A percentile compares a stretch with the other conserved stretches of the same genome.
Evolutionary conservation across 2,113 vertebrate genomes (phyloP).

Genomic region (Ammodytes marinus): DNA sequence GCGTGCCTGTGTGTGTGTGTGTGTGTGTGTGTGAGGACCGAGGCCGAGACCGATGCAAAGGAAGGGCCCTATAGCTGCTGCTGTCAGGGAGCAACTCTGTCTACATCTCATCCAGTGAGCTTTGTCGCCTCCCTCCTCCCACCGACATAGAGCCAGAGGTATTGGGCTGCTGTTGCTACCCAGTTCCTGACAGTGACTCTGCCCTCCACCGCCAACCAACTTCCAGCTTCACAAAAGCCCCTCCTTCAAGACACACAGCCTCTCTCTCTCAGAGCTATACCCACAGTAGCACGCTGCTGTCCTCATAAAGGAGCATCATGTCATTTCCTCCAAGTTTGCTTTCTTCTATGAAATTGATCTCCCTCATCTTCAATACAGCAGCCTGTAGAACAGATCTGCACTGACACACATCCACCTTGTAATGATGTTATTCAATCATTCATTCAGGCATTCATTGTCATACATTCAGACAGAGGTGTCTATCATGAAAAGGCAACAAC

Average conservation of each 20-base stretch:
- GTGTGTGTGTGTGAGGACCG: slow-evolving; percentile 2
- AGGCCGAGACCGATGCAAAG: too few species aligned
- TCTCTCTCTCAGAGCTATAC: neutral
- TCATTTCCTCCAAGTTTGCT: neutral
- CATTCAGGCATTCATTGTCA: neutral
- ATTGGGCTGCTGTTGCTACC: slow-evolving; percentile 85
- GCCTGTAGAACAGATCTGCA: too few species aligned
- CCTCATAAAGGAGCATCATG: neutral
- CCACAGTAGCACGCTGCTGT: slow-evolving; percentile 9
- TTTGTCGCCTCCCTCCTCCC: slow-evolving; percentile 81
- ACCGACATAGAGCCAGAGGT: slow-evolving; percentile 67
- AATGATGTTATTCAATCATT: neutral
- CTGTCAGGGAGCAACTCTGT: slow-evolving; percentile 39
- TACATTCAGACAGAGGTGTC: neutral
- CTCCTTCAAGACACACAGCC: slow-evolving; percentile 71
- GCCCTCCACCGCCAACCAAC: slow-evolving; percentile 79
- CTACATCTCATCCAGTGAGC: slow-evolving; percentile 58
- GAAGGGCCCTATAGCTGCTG: slow-evolving; percentile 26
- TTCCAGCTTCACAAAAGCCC: slow-evolving; percentile 73
- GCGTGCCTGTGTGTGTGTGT: too few species aligned
- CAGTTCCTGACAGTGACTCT: slow-evolving; percentile 81
- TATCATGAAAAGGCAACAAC: too few species aligned
- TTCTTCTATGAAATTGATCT: neutral
- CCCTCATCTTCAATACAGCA: neutral
- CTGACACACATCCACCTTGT: too few species aligned